A percentile compares a stretch with the other conserved stretches of the same genome.
phyloP scores from a whole-genome alignment of 2,113 vertebrate species.

The Centropristis striata region DNA sequence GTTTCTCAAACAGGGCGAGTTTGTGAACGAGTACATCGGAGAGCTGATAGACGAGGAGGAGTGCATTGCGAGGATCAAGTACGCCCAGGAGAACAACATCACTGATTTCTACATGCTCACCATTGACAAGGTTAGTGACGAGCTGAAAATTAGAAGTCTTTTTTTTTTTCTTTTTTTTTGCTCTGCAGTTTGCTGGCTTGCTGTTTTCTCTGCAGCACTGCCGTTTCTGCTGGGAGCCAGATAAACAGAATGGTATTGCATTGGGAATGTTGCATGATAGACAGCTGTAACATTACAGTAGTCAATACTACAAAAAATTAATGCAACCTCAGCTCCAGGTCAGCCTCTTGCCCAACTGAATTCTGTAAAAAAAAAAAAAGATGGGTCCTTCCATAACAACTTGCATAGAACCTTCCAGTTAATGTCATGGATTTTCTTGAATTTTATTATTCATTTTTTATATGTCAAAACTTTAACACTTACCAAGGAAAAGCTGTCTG shows the following conservation, averaged over 20 bases:
- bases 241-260: slow-evolving; percentile 82
- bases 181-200: slow-evolving; percentile 35
- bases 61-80: slow-evolving; percentile 93
- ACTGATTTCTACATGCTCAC: slow-evolving; percentile 99
- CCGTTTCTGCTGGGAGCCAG: slow-evolving; percentile 77
- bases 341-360: no score
- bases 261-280: slow-evolving; percentile 86
- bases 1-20: slow-evolving; percentile 89
- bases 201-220: slow-evolving; percentile 44
- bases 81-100: slow-evolving; percentile 97
- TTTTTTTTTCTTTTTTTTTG: not conserved
- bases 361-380: no score
- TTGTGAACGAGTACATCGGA: slow-evolving; percentile 98
- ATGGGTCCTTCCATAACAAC: no score
- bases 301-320: slow-evolving; percentile 80
- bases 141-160: fast-evolving
- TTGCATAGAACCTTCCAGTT: no score
- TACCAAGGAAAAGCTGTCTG: no score
- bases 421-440: no score
- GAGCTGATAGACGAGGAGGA: slow-evolving; percentile 98
- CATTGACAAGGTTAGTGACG: slow-evolving; percentile 92
- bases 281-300: slow-evolving; percentile 73
- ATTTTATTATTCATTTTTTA: no score
- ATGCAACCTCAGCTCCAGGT: not conserved
- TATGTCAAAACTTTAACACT: no score